A percentile compares a stretch with the other conserved stretches of the same genome.
Evolutionary conservation across 2,797 vertebrate genomes (phyloP).

Genomic region (Chaetodon trifasciatus): DNA sequence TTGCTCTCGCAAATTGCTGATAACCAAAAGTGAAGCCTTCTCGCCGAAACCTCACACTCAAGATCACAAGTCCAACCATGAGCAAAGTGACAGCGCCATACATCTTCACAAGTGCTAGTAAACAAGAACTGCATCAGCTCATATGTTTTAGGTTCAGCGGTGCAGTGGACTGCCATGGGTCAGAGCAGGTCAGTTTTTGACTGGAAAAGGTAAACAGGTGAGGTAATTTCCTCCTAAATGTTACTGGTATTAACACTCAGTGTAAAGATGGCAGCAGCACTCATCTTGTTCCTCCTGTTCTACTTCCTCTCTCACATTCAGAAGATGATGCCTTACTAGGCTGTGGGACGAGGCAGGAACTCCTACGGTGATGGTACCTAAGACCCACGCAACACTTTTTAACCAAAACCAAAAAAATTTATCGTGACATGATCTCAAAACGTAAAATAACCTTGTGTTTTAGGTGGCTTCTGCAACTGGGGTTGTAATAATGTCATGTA

Average conservation of each 20-base stretch:
- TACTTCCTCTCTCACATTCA: constrained; percentile 26
- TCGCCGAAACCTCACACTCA: constrained; percentile 30
- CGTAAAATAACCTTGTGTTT: constrained; percentile 50
- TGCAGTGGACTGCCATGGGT: constrained; percentile 1
- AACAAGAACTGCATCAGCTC: constrained; percentile 34
- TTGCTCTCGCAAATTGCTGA: constrained; percentile 25
- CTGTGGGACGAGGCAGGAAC: constrained; percentile 33
- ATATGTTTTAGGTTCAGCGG: constrained; percentile 5
- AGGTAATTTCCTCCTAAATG: constrained; percentile 47
- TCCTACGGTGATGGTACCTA: constrained; percentile 35
- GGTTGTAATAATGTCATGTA: constrained; percentile 44
- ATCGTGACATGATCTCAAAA: constrained; percentile 44
- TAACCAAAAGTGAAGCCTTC: constrained; percentile 38
- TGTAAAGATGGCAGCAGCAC: constrained; percentile 67
- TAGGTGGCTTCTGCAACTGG: constrained; percentile 37
- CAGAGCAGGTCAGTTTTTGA: constrained; percentile 46
- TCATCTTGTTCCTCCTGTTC: constrained; percentile 33
- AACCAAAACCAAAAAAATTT: constrained; percentile 35
- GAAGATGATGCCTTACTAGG: constrained; percentile 36
- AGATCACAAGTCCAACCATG: constrained; percentile 17
- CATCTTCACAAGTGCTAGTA: constrained; percentile 36
- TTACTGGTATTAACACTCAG: constrained; percentile 60
- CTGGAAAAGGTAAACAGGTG: constrained; percentile 41
- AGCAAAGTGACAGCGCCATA: constrained; percentile 42
- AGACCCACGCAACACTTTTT: constrained; percentile 37